Evolutionary conservation across 2,888 invertebrate species (phyloP).

Genomic region (Chrysodeixis includens): DNA sequence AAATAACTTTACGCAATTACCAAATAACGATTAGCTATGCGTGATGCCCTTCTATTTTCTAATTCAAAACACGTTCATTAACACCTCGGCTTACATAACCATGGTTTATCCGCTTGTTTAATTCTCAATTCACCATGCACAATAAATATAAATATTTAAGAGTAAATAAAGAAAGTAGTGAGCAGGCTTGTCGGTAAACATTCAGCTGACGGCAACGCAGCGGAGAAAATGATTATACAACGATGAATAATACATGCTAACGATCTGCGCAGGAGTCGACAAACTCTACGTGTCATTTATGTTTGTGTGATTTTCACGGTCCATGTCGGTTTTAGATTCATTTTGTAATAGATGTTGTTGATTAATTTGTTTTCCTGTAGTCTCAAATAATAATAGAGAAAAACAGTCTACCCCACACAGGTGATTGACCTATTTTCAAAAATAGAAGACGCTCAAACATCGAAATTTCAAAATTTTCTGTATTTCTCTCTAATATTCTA

Average conservation of each 20-base stretch:
- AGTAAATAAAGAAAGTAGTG: slow-evolving; percentile 49
- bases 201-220: slow-evolving; percentile 22
- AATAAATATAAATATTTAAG: slow-evolving; percentile 50
- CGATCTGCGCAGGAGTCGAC: slow-evolving; percentile 22
- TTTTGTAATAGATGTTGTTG: neutral
- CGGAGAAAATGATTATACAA: slow-evolving; percentile 61
- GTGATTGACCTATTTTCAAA: too few species aligned
- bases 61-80: neutral
- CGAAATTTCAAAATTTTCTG: too few species aligned
- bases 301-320: slow-evolving; percentile 7
- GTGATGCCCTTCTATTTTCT: slow-evolving; percentile 1
- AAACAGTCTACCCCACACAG: too few species aligned
- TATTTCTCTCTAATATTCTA: too few species aligned
- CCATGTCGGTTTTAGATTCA: neutral
- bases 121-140: slow-evolving; percentile 20
- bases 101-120: slow-evolving; percentile 18
- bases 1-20: neutral
- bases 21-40: neutral
- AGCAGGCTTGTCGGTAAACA: slow-evolving; percentile 38
- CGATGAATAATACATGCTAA: slow-evolving; percentile 45
- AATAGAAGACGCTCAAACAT: too few species aligned
- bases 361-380: neutral
- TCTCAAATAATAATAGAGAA: too few species aligned
- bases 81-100: slow-evolving; percentile 23
- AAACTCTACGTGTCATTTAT: slow-evolving; percentile 16